A percentile compares a stretch with the other conserved stretches of the same genome.
Evolutionary conservation across 2,888 invertebrate genomes (phyloP).

Genomic region (Noctua janthina): DNA sequence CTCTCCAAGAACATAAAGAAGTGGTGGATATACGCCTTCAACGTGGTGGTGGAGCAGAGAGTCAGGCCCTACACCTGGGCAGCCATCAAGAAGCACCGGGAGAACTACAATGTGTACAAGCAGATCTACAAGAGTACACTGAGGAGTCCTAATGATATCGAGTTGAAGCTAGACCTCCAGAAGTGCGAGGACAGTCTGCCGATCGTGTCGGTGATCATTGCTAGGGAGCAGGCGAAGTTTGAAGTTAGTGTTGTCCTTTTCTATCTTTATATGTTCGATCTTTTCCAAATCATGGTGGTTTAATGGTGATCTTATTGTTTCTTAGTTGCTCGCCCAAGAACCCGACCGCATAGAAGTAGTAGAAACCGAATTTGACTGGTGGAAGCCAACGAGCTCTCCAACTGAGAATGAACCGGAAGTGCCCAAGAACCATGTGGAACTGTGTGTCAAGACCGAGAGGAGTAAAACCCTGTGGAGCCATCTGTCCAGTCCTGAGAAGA

Average conservation of each 20-base stretch:
- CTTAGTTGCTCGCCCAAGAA: conserved; percentile 82
- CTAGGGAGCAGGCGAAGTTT: conserved; percentile 94
- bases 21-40: conserved; percentile 95
- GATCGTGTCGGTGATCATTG: conserved; percentile 94
- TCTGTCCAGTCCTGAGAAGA: conserved; percentile 91
- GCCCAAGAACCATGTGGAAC: conserved; percentile 77
- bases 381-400: conserved; percentile 81
- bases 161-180: conserved; percentile 93
- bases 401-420: conserved; percentile 74
- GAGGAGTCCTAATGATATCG: conserved; percentile 93
- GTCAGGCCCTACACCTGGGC: conserved; percentile 94
- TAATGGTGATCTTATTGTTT: neutral
- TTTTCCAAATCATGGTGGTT: neutral
- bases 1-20: conserved; percentile 90
- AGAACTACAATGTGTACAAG: conserved; percentile 93
- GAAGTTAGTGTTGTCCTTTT: conserved; percentile 86
- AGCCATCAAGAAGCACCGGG: conserved; percentile 92
- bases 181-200: conserved; percentile 94
- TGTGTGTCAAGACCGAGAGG: conserved; percentile 89
- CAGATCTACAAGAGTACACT: conserved; percentile 93
- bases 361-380: conserved; percentile 88
- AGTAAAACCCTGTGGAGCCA: conserved; percentile 91
- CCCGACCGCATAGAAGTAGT: conserved; percentile 86
- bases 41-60: conserved; percentile 92
- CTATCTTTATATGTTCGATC: neutral